A percentile compares a stretch with the other conserved stretches of the same genome.
These are phyloP conservation scores for Gymnarchus niloticus DNA, from an alignment of 2,113 vertebrate genomes.

Conservation along the genomic window DNA sequence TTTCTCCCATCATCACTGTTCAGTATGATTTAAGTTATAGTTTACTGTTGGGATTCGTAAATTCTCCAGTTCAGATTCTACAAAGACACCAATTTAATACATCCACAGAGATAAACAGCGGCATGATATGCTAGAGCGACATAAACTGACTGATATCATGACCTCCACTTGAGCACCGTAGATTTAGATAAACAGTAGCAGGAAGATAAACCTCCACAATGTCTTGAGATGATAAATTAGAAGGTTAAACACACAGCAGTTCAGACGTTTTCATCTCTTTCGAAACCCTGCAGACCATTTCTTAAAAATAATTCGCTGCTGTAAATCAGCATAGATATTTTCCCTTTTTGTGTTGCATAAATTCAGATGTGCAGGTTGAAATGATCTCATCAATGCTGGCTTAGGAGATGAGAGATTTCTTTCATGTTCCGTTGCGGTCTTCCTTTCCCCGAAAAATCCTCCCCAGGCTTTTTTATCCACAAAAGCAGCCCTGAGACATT, in stretches of 20 bases:
- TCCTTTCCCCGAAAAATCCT: not conserved
- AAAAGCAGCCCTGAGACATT: not conserved
- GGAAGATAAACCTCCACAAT: slow-evolving; percentile 54
- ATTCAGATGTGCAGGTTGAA: not conserved
- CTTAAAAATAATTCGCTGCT: slow-evolving; percentile 32
- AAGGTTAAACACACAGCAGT: slow-evolving; percentile 25
- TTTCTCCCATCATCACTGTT: not conserved
- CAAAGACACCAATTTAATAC: not conserved
- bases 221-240: slow-evolving; percentile 59
- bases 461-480: not conserved
- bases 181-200: slow-evolving; percentile 44
- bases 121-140: not conserved
- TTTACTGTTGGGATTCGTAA: not conserved
- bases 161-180: slow-evolving; percentile 16
- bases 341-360: not conserved
- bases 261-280: slow-evolving; percentile 62
- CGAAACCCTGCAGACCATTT: slow-evolving; percentile 48
- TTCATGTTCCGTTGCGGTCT: not conserved
- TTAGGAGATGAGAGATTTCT: not conserved
- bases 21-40: not conserved
- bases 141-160: not conserved
- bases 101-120: not conserved
- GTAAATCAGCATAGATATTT: slow-evolving; percentile 41
- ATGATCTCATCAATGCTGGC: not conserved
- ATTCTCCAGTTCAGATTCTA: not conserved